A percentile compares a stretch with the other conserved stretches of the same genome.
These are phyloP conservation scores for Tapirus terrestris DNA, from an alignment of 2,113 vertebrate species.

Conservation along the genomic window DNA sequence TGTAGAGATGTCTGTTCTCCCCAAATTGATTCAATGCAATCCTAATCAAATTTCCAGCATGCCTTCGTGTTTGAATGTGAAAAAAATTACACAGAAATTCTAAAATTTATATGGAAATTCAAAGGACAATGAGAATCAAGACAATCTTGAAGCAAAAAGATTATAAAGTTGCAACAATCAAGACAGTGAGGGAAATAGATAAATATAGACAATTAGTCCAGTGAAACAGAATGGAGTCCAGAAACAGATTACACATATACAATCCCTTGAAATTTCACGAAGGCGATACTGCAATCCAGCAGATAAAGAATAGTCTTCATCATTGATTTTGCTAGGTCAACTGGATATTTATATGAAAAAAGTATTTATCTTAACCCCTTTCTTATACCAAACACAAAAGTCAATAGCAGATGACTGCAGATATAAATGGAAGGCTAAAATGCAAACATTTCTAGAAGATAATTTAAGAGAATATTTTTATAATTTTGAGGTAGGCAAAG, in stretches of 20 bases:
- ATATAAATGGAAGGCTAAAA: neutral
- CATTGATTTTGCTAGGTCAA: neutral
- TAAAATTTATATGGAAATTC: neutral
- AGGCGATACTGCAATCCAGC: neutral
- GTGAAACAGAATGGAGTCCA: neutral
- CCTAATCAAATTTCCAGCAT: neutral
- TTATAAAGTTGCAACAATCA: neutral
- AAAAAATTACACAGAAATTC: neutral
- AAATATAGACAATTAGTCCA: neutral
- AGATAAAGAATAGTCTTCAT: neutral
- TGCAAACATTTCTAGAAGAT: neutral
- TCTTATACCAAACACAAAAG: neutral
- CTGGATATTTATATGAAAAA: neutral
- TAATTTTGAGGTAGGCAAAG: neutral
- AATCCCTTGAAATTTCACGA: neutral
- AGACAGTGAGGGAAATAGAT: neutral
- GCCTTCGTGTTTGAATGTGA: neutral
- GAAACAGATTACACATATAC: neutral
- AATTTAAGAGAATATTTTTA: constrained; percentile 11
- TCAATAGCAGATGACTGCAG: neutral
- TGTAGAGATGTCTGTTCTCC: neutral
- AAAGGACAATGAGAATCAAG: neutral
- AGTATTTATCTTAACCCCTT: neutral
- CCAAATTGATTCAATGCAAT: neutral
- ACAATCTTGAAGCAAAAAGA: neutral